Conservation (phyloP, 1,140 invertebrate genomes). For the Calliphora vicina region DNA sequence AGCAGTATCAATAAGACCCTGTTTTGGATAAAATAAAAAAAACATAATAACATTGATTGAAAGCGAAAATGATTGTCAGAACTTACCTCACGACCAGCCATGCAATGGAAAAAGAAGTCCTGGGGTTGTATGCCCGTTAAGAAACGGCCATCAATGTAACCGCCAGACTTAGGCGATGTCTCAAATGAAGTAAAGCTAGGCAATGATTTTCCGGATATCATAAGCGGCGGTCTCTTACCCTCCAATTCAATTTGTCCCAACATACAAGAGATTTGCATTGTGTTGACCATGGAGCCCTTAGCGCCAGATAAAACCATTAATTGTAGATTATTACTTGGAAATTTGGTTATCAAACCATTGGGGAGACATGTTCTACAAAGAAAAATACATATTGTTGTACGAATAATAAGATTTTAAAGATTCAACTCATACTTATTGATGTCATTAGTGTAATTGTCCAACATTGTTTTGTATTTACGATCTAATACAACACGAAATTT, state of each 20-base stretch:
- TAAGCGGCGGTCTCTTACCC: slow-evolving; percentile 93
- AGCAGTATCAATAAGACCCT: slow-evolving; percentile 83
- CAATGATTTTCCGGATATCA: slow-evolving; percentile 88
- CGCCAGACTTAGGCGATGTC: slow-evolving; percentile 89
- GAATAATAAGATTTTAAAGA: background rate
- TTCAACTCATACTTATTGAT: slow-evolving; percentile 76
- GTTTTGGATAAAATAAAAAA: slow-evolving; percentile 23
- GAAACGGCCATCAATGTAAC: slow-evolving; percentile 95
- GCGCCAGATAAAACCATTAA: slow-evolving; percentile 98
- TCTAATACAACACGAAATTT: slow-evolving; percentile 83
- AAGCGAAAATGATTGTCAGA: background rate
- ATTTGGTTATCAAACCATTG: slow-evolving; percentile 81
- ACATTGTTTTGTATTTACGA: slow-evolving; percentile 81
- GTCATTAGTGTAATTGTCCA: slow-evolving; percentile 87
- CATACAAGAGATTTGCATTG: slow-evolving; percentile 96
- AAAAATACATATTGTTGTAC: background rate
- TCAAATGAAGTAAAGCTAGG: slow-evolving; percentile 95
- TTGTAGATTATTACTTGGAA: slow-evolving; percentile 95
- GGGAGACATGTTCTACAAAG: slow-evolving; percentile 74
- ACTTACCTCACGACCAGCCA: slow-evolving; percentile 94
- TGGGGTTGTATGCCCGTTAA: slow-evolving; percentile 97
- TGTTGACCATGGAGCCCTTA: slow-evolving; percentile 96
- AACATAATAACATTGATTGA: background rate
- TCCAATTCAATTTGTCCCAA: slow-evolving; percentile 98
- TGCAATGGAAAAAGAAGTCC: slow-evolving; percentile 99